Evolutionary conservation across 92 coral and sea anemone genomes (phyloP).

Genomic region (Bergia puertoricense): DNA sequence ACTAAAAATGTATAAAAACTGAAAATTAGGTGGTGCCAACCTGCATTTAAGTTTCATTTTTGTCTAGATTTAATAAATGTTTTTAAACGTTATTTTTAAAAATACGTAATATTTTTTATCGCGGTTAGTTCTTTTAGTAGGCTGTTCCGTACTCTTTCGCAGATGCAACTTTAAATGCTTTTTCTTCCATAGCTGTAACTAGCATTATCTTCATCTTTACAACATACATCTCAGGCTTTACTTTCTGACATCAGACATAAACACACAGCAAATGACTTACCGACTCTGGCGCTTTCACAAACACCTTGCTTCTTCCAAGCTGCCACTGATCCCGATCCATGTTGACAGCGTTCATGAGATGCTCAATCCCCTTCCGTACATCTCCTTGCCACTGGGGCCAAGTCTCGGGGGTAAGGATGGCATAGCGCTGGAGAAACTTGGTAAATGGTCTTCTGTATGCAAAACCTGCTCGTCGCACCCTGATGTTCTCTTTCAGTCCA

Average conservation of each 20-base stretch:
- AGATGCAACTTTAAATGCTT: no score
- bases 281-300: constrained; percentile 97
- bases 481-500: constrained; percentile 95
- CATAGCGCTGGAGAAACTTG: constrained; percentile 94
- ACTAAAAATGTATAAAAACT: no score
- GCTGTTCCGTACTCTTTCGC: no score
- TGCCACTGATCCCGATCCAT: constrained; percentile 99
- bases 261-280: constrained; percentile 48
- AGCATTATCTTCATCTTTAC: no score
- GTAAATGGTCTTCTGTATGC: constrained; percentile 94
- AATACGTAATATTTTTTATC: no score
- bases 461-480: constrained; percentile 98
- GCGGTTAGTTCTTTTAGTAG: no score
- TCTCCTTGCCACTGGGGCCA: constrained; percentile 96
- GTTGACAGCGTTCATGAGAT: constrained; percentile 91
- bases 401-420: constrained; percentile 91
- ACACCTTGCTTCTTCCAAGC: constrained; percentile 93
- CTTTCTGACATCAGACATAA: background rate
- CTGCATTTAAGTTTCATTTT: no score
- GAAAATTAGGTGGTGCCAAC: no score
- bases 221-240: no score
- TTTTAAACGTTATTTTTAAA: no score
- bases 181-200: no score
- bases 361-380: constrained; percentile 83
- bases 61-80: no score